Evolutionary conservation across 2,113 vertebrate species (phyloP).

Genomic region (Micromys minutus): DNA sequence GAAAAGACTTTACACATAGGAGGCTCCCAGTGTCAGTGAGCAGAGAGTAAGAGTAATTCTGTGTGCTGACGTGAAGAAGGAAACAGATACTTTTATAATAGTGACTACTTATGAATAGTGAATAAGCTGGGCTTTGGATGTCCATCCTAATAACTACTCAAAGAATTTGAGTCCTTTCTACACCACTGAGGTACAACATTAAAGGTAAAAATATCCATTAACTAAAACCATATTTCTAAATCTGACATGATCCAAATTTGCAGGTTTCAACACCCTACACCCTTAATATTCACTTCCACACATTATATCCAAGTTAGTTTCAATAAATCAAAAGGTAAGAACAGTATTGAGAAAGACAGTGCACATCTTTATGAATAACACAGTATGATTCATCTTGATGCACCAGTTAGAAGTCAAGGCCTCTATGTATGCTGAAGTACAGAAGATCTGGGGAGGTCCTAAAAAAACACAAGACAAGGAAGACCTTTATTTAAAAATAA

Average conservation of each 20-base stretch:
- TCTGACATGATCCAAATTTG: not conserved
- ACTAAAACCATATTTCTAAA: not conserved
- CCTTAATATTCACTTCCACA: not conserved
- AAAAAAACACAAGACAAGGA: not conserved
- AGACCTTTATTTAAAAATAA: not conserved
- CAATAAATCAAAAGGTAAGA: not conserved
- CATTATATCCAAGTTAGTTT: not conserved
- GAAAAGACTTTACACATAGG: not conserved
- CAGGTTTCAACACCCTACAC: not conserved
- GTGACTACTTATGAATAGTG: too few species aligned
- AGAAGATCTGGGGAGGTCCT: not conserved
- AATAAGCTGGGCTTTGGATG: not conserved
- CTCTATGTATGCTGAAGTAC: not conserved
- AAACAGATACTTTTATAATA: not conserved
- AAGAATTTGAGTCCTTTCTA: not conserved
- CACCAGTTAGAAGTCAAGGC: not conserved
- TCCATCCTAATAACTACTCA: not conserved
- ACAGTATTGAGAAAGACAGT: not conserved
- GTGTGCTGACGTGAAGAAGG: not conserved
- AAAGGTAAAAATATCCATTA: not conserved
- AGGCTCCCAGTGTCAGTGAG: not conserved
- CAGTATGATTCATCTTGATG: not conserved
- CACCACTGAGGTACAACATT: not conserved
- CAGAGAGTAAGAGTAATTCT: not conserved
- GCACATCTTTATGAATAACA: not conserved